phyloP scores from a whole-genome alignment of 2,888 invertebrate genomes.

The Xestia ashworthii region DNA sequence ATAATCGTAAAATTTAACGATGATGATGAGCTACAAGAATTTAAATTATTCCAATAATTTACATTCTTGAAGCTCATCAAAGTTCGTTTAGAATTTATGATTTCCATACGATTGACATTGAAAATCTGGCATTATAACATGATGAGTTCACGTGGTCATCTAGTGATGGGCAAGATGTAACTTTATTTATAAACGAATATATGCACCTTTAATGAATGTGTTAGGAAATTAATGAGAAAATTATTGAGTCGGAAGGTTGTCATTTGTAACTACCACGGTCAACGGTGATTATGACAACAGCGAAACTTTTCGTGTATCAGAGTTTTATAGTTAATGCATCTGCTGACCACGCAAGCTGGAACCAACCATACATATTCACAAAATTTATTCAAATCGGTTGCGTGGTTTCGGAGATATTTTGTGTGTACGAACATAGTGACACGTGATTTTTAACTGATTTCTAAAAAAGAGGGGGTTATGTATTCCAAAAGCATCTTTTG shows the following conservation, averaged over 20 bases:
- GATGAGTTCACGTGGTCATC: slow-evolving; percentile 22
- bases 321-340: too few species aligned
- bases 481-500: too few species aligned
- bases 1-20: slow-evolving; percentile 19
- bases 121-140: neutral
- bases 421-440: too few species aligned
- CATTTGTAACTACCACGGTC: slow-evolving; percentile 40
- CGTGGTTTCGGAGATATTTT: too few species aligned
- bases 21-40: slow-evolving; percentile 7
- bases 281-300: neutral
- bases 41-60: slow-evolving; percentile 40
- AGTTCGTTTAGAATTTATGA: slow-evolving; percentile 35
- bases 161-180: slow-evolving; percentile 24
- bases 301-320: neutral
- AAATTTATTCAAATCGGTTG: too few species aligned
- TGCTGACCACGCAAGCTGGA: too few species aligned
- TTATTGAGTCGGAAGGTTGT: slow-evolving; percentile 51
- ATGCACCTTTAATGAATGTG: slow-evolving; percentile 42
- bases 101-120: slow-evolving; percentile 30
- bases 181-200: slow-evolving; percentile 47
- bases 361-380: too few species aligned
- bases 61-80: slow-evolving; percentile 36
- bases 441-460: too few species aligned
- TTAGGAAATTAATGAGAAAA: slow-evolving; percentile 60
- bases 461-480: too few species aligned